These are phyloP conservation scores for Notechis scutatus DNA, from an alignment of 2,113 vertebrate genomes.

Conservation along the genomic window DNA sequence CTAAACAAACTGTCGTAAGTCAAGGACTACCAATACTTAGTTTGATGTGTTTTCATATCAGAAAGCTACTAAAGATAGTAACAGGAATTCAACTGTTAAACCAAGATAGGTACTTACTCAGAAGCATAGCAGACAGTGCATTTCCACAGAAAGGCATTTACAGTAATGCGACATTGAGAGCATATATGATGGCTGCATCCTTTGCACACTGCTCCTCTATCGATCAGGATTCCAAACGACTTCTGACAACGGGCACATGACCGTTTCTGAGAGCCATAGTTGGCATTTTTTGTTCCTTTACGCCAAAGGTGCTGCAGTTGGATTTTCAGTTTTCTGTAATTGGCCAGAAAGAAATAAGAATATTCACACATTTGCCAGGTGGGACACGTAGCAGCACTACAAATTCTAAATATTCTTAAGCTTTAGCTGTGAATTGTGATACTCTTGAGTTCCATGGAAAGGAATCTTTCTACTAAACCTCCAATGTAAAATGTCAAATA, in stretches of 20 bases:
- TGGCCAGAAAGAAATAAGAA: not conserved
- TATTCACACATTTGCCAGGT: not conserved
- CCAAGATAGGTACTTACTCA: slow-evolving; percentile 63
- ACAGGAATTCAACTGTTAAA: not conserved
- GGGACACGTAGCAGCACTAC: accelerated
- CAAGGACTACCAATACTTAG: not conserved
- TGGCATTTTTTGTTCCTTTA: slow-evolving; percentile 62
- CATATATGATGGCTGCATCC: slow-evolving; percentile 92
- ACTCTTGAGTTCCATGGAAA: not conserved
- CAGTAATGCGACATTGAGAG: slow-evolving; percentile 73
- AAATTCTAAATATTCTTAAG: not conserved
- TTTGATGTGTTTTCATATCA: not conserved
- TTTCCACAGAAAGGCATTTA: slow-evolving; percentile 71
- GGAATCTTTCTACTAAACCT: not conserved
- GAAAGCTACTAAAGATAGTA: not conserved
- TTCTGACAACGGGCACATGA: slow-evolving; percentile 84
- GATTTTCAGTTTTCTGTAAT: slow-evolving; percentile 78
- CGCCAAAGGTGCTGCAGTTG: slow-evolving; percentile 81
- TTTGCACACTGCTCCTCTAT: slow-evolving; percentile 80
- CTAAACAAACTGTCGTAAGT: no score
- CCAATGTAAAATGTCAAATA: not conserved
- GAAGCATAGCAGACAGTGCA: slow-evolving; percentile 86
- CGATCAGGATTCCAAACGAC: slow-evolving; percentile 75
- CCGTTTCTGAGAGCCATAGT: slow-evolving; percentile 65
- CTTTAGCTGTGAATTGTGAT: not conserved